Percentiles rank a stretch among this genome's conserved stretches.
These are phyloP conservation scores for Isichthys henryi DNA, from an alignment of 2,113 vertebrate genomes.

Conservation along the genomic window DNA sequence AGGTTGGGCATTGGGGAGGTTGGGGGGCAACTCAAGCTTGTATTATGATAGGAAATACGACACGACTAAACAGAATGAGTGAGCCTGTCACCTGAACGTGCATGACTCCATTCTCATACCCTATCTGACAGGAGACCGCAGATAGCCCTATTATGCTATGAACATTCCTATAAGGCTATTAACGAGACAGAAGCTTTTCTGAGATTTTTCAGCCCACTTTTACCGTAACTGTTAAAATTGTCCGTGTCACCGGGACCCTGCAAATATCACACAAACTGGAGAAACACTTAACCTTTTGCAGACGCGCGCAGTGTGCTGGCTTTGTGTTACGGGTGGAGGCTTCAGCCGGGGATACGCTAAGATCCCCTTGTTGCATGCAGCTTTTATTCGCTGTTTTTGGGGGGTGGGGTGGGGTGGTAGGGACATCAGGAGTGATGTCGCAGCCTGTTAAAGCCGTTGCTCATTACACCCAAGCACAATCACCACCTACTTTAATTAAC, in stretches of 20 bases:
- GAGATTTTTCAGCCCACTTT: background rate
- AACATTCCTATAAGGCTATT: background rate
- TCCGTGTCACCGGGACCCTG: background rate
- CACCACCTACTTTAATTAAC: conserved; percentile 32
- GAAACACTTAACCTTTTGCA: background rate
- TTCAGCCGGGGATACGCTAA: conserved; percentile 25
- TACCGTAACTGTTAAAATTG: background rate
- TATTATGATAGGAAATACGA: background rate
- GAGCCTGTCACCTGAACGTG: background rate
- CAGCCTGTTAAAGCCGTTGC: conserved; percentile 13
- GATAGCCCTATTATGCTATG: background rate
- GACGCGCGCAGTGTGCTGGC: background rate
- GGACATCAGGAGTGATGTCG: too few relatives aligned
- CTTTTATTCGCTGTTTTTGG: conserved; percentile 2
- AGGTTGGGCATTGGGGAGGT: background rate
- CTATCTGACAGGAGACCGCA: background rate
- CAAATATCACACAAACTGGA: background rate
- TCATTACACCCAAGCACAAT: conserved; percentile 26
- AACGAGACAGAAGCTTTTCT: background rate
- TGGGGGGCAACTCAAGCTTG: background rate
- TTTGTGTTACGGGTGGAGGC: background rate
- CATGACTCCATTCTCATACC: background rate
- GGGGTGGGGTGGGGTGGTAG: background rate
- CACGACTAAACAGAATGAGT: background rate
- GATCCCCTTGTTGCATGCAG: conserved; percentile 19